Base-by-base conservation (phyloP, 2,113 vertebrate species). In the Antigone vipio region DNA sequence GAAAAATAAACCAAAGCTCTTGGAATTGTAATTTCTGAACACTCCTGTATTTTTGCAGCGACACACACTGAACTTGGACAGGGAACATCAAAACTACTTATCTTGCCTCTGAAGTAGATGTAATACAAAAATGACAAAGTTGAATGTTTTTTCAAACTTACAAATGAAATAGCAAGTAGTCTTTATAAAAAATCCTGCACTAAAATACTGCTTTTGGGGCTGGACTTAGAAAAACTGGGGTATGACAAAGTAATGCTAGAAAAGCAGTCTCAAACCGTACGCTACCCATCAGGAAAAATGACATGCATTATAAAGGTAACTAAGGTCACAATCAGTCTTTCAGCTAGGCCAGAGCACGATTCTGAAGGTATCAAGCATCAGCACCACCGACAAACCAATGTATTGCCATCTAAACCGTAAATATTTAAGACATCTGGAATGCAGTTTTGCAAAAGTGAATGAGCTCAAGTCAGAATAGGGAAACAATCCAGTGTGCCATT, bases 321-420 rank as follows among this genome's bases (percentile, higher is more conserved):
- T 24, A 60, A 52, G 53, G 64, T 40, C 21, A 8, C 15, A 3
- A 13, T 29, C 27, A n/a, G 16, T 23, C 42, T 30, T 80, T 18
- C 9, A 44, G 56, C 35, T 72, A 68, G 77, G 84, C 71, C 60
- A 64, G 45, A 83, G 38, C 49, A 38, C 3, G 11, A 50, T 14
- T 16, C 67, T 7, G 1, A 7, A 21, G 11, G 29, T 6, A 24
- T 5, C 8, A 8, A 59, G 47, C 49, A 35, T 3, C 66, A 73
- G 24, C 15, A 29, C n/a, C 44, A n/a, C n/a, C 0, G 0, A 12
- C 45, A 66, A 55, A 76, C 1, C 0, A 42, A 38, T 64, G 38
- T 15, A 72, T n/a, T 2, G 1, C 68, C 26, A 5, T 18, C 59
- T 20, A 14, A 56, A 53, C 24, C 11, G 5, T 12, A 75, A 92